A percentile compares a stretch with the other conserved stretches of the same genome.
Evolutionary conservation across 1,140 invertebrate genomes (phyloP).

Genomic region (Trichonephila clavata): DNA sequence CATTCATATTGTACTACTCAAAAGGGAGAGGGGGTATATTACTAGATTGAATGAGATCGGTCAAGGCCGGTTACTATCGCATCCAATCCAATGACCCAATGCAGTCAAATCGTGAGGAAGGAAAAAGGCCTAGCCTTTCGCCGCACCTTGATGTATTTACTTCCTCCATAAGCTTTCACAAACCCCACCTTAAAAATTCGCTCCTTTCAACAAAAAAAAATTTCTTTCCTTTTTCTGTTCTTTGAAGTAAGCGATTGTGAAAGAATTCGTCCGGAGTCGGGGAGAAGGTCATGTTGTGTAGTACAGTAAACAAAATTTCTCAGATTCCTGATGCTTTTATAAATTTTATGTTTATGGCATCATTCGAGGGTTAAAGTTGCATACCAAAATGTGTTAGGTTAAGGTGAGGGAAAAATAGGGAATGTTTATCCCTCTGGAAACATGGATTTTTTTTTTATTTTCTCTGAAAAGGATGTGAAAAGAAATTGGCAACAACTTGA

Average conservation of each 20-base stretch:
- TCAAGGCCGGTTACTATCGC: conserved; percentile 34
- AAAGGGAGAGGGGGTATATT: not conserved
- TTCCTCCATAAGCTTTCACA: conserved; percentile 2
- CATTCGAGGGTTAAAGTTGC: not conserved
- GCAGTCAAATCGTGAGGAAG: not conserved
- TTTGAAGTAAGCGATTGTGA: not conserved
- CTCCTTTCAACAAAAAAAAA: not conserved
- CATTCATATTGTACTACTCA: not conserved
- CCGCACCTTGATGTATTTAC: conserved; percentile 39
- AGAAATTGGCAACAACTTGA: not conserved
- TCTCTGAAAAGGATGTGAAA: not conserved
- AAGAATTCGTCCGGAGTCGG: not conserved
- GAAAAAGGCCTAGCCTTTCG: conserved; percentile 8
- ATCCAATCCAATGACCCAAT: conserved; percentile 54
- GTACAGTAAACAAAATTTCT: conserved; percentile 4
- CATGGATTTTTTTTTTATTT: not conserved
- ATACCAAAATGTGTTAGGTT: not conserved
- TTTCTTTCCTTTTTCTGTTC: not conserved
- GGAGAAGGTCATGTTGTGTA: not conserved
- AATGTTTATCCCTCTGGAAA: not conserved
- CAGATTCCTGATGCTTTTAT: not conserved
- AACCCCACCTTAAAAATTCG: conserved; percentile 30
- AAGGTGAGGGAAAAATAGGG: not conserved
- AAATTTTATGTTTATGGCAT: not conserved
- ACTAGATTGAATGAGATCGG: not conserved